Conservation (phyloP, 2,797 vertebrate species). For the Rhinoraja longicauda region DNA sequence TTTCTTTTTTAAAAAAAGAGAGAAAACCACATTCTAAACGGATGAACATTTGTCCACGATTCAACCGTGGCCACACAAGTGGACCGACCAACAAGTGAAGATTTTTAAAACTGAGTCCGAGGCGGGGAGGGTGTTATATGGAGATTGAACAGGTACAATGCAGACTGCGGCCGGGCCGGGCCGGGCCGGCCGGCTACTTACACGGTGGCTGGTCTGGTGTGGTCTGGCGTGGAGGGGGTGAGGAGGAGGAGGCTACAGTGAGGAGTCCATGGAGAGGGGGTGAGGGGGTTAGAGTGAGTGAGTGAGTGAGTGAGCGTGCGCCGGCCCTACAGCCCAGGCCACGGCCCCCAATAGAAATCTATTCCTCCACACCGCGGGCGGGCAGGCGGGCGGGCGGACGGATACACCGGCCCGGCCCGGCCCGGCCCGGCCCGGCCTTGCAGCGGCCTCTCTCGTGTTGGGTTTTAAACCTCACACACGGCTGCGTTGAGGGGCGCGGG, state of each 20-base stretch:
- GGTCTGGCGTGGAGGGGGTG: no score
- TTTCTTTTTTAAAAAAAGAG: no score
- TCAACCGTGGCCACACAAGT: not conserved
- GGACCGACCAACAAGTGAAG: not conserved
- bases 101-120: slow-evolving; percentile 6
- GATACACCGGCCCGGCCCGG: not conserved
- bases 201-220: no score
- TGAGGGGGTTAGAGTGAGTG: no score
- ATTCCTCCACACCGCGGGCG: slow-evolving; percentile 6
- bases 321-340: not conserved
- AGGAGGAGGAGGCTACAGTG: no score
- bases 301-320: no score
- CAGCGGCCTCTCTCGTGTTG: no score
- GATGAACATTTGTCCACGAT: not conserved
- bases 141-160: not conserved
- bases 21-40: not conserved
- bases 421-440: not conserved
- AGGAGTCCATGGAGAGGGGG: no score
- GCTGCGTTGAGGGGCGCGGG: not conserved
- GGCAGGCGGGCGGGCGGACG: no score
- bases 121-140: slow-evolving; percentile 3
- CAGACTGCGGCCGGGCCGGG: no score
- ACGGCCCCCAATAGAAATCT: slow-evolving; percentile 28
- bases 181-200: slow-evolving; percentile 15
- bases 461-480: no score